A percentile compares a stretch with the other conserved stretches of the same genome.
These are phyloP conservation scores for Rhodeus uyekii DNA, from an alignment of 2,797 vertebrate genomes.

Conservation along the genomic window DNA sequence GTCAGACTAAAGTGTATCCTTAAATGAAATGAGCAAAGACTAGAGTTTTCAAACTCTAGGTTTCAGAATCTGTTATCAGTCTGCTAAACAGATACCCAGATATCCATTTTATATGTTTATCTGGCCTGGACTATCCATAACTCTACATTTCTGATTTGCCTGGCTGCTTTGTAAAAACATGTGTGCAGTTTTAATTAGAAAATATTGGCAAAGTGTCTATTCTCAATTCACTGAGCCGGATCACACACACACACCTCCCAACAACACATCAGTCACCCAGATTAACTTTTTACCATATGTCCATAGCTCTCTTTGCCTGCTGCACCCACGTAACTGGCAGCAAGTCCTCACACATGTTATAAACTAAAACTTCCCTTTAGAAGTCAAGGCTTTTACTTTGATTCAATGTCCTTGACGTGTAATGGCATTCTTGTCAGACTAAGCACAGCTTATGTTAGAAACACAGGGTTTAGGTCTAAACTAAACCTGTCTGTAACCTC, in stretches of 20 bases:
- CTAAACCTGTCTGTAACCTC: constrained; percentile 54
- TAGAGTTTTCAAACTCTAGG: background rate
- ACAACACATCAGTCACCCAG: constrained; percentile 52
- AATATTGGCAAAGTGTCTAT: constrained; percentile 49
- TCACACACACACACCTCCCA: constrained; percentile 22
- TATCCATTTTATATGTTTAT: too few species aligned
- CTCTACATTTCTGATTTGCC: background rate
- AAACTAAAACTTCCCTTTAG: background rate
- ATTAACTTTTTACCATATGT: constrained; percentile 60
- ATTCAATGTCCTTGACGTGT: background rate
- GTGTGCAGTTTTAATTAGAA: constrained; percentile 53
- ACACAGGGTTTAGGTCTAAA: constrained; percentile 54
- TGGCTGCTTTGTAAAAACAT: constrained; percentile 28
- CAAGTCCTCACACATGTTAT: constrained; percentile 5
- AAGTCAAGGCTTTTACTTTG: background rate
- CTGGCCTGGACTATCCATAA: background rate
- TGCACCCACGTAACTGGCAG: constrained; percentile 15
- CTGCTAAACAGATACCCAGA: background rate
- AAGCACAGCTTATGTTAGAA: constrained; percentile 50
- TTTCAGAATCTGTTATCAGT: background rate
- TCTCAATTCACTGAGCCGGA: constrained; percentile 40
- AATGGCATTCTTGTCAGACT: constrained; percentile 43
- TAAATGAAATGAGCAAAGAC: background rate
- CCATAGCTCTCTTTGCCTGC: constrained; percentile 5
- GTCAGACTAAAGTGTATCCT: background rate